phyloP scores from a whole-genome alignment of 2,113 vertebrate genomes.

The Tachuris rubrigastra region DNA sequence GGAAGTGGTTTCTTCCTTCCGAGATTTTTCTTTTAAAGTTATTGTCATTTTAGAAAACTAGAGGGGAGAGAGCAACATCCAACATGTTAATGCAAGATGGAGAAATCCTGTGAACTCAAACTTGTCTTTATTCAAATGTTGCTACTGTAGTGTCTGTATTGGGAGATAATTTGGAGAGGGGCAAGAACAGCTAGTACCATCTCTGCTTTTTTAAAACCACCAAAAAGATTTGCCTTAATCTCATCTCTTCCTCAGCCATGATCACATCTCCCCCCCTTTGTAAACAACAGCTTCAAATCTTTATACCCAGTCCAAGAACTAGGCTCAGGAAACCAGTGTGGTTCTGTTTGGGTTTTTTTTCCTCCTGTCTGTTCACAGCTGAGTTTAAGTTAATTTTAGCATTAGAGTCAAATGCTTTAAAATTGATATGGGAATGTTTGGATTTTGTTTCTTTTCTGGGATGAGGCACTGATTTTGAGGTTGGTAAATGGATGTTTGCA shows the following conservation, averaged over 20 bases:
- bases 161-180: not conserved
- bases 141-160: not conserved
- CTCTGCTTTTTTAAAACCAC: not conserved
- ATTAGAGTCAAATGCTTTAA: not conserved
- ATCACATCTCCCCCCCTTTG: not conserved
- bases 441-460: conserved; percentile 1
- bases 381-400: not conserved
- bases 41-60: not conserved
- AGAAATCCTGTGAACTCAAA: not conserved
- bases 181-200: not conserved
- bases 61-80: not conserved
- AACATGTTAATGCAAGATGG: not conserved
- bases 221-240: not conserved
- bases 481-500: not conserved
- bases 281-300: not conserved
- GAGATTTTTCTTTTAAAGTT: not conserved
- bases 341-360: not conserved
- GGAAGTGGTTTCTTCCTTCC: not conserved
- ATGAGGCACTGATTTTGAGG: not conserved
- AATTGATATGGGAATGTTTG: not conserved
- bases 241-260: not conserved
- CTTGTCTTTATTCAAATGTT: not conserved
- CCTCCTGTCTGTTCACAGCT: not conserved
- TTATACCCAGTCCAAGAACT: not conserved
- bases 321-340: not conserved